Evolutionary conservation across 92 coral and sea anemone species (phyloP).

Genomic region (Bergia sp.): DNA sequence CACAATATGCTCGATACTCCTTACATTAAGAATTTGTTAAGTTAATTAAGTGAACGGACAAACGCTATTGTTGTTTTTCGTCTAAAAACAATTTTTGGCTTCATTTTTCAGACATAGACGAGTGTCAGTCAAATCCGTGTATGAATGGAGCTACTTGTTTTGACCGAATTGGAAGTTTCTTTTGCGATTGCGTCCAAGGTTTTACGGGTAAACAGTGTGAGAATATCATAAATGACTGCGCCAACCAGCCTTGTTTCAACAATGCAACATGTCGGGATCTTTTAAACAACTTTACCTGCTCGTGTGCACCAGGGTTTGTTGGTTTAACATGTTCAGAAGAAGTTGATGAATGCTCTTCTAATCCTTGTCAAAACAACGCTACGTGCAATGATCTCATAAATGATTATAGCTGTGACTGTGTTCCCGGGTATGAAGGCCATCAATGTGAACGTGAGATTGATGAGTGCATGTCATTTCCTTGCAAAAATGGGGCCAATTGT

Average conservation of each 20-base stretch:
- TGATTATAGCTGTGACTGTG: background rate
- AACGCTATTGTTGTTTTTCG: background rate
- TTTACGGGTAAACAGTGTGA: background rate
- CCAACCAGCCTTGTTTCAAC: slow-evolving; percentile 12
- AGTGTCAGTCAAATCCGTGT: slow-evolving; percentile 9
- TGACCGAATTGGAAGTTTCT: background rate
- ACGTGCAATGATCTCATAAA: background rate
- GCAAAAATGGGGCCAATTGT: background rate
- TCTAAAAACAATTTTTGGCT: background rate
- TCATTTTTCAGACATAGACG: slow-evolving; percentile 1
- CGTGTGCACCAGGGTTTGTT: slow-evolving; percentile 9
- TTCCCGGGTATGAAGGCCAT: background rate
- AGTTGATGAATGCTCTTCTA: background rate
- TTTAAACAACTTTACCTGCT: background rate
- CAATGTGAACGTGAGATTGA: background rate
- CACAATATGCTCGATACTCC: too few relatives aligned
- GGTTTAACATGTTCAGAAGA: background rate
- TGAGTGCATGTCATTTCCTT: slow-evolving; percentile 1
- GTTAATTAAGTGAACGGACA: too few relatives aligned
- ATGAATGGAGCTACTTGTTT: slow-evolving; percentile 3
- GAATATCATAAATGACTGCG: slow-evolving; percentile 40
- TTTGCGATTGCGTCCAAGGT: background rate
- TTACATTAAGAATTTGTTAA: too few relatives aligned
- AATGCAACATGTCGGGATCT: background rate
- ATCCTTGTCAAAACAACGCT: slow-evolving; percentile 5